Percentiles rank a stretch among this genome's conserved stretches.
phyloP scores from a whole-genome alignment of 1,140 invertebrate genomes.

The Megalonaias nervosa region DNA sequence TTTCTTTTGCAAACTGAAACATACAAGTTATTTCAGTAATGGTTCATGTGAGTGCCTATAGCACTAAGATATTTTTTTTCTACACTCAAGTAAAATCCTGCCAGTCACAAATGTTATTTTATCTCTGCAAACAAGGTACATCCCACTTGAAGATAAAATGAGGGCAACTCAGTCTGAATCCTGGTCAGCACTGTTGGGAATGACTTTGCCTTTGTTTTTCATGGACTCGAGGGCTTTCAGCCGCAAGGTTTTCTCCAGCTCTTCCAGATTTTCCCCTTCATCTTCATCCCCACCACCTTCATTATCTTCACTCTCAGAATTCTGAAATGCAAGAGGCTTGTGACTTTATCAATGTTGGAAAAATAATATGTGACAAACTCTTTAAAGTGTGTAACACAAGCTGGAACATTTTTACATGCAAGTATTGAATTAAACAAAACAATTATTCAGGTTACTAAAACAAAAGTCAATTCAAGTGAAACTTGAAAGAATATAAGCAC shows the following conservation, averaged over 20 bases:
- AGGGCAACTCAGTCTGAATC: too few species aligned
- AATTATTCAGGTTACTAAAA: neutral
- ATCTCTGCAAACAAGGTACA: too few species aligned
- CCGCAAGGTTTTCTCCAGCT: constrained; percentile 10
- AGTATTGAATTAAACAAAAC: neutral
- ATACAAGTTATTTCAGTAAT: too few species aligned
- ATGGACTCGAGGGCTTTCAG: constrained; percentile 25
- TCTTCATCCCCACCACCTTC: constrained; percentile 1
- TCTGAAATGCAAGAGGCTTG: neutral
- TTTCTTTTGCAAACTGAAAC: too few species aligned
- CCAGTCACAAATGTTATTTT: too few species aligned
- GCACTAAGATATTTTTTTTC: too few species aligned
- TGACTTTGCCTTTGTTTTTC: neutral
- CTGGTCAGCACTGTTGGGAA: too few species aligned
- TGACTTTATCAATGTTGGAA: neutral
- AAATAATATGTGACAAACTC: neutral
- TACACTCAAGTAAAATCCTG: too few species aligned
- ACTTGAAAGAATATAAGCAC: too few species aligned
- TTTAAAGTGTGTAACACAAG: neutral
- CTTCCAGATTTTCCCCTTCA: constrained; percentile 20
- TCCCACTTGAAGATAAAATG: too few species aligned
- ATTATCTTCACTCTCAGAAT: constrained; percentile 1
- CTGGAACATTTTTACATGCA: neutral
- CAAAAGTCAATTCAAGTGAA: neutral
- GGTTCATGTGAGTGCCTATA: too few species aligned